These are phyloP conservation scores for Mobula hypostoma DNA, from an alignment of 2,113 vertebrate genomes.

Conservation along the genomic window DNA sequence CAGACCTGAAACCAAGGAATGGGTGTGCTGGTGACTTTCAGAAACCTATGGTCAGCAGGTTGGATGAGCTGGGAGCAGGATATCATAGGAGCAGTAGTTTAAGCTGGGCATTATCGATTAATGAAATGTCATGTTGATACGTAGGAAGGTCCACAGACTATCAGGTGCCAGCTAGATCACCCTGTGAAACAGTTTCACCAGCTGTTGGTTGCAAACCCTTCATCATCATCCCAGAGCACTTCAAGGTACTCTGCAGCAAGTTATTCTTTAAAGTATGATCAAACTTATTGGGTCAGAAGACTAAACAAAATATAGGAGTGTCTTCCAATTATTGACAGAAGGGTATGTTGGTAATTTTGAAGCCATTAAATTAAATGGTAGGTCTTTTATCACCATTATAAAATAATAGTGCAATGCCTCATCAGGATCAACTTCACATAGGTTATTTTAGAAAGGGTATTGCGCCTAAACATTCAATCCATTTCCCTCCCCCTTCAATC, in stretches of 20 bases:
- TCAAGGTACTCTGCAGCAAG: no score
- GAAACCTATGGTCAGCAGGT: no score
- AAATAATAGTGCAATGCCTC: neutral
- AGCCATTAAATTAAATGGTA: neutral
- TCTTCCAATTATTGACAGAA: neutral
- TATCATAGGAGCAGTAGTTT: no score
- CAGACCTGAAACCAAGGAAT: no score
- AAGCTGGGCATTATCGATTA: no score
- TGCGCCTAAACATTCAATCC: neutral
- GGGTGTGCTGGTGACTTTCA: no score
- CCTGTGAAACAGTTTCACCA: neutral
- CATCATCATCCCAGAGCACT: no score
- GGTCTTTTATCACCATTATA: neutral
- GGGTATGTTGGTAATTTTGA: neutral
- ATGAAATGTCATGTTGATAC: neutral
- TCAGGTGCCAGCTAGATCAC: neutral
- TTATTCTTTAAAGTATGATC: neutral
- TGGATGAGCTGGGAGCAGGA: no score
- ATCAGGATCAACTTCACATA: neutral
- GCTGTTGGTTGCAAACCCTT: neutral
- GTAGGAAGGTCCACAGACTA: neutral
- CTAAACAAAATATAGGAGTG: neutral
- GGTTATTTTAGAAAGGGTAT: neutral
- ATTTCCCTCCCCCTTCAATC: neutral
- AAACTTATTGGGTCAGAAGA: neutral